Evolutionary conservation across 2,113 vertebrate genomes (phyloP), one percentile per base, ranked within the genome.

Genomic region (Daphoenositta chrysoptera): DNA sequence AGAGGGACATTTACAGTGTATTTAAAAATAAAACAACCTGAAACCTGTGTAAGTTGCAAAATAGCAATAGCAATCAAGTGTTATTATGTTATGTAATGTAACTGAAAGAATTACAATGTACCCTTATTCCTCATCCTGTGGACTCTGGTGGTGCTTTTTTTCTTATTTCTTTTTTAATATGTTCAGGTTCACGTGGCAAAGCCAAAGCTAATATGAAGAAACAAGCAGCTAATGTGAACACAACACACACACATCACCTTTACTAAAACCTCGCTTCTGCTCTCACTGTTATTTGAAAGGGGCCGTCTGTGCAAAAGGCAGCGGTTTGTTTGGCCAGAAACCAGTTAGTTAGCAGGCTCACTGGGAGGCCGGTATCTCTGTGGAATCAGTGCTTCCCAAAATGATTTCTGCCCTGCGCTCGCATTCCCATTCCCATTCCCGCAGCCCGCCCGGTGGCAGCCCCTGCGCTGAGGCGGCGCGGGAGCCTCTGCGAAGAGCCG

Each of bases 391-490:
- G 84, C 28, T 78, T 26, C 69, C 37, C 60, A 22, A 7, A 44
- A 45, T 12, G 8, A 24, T 70, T 91, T 40, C 64, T 87, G 56
- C 65, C 39, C 61, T 24, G 42, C 0, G 1, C 60, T 83, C 3
- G 0, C 69, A 12, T 60, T 60, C 27, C 80, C 33, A 2, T 31
- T 78, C 19, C 23, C 1, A 4, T 53, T 13, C 53, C 47, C 0
- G 1, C 24, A 37, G 86, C 82, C 72, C 4, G 1, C 27, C 39
- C 42, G 69, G 40, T 23, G 12, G 28, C 53, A 28, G 35, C 51
- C 2, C 1, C 54, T 12, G 82, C 15, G 40, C 35, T 27, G 31
- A 23, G 58, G 3, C 0, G 1, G 27, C 7, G 4, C 4, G 2
- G 60, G 45, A 79, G 47, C 11, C 44, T 40, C 44, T n/a, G 4